Evolutionary conservation across 2,113 vertebrate species (phyloP).

Genomic region (Dinomys branickii): DNA sequence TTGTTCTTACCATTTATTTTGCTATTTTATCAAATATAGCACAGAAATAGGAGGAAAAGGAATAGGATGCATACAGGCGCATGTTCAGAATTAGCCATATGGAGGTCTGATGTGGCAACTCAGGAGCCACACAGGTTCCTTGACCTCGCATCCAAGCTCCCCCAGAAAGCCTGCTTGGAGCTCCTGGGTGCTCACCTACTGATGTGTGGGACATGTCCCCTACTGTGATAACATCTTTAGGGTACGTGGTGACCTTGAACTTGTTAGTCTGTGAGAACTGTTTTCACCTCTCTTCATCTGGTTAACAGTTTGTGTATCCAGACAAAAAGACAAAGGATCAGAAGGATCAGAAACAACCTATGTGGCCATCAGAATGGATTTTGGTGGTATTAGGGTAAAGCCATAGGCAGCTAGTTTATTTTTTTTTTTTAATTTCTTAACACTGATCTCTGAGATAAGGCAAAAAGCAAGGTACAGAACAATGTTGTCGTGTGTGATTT

Average conservation of each 20-base stretch:
- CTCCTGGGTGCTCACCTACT: neutral
- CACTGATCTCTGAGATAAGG: neutral
- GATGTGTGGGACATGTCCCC: neutral
- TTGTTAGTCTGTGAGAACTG: neutral
- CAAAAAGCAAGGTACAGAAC: neutral
- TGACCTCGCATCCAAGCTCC: neutral
- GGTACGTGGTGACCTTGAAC: neutral
- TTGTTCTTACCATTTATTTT: neutral
- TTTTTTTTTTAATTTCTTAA: neutral
- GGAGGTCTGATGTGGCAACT: neutral
- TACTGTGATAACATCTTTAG: neutral
- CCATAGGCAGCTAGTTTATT: neutral
- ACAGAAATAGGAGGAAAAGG: neutral
- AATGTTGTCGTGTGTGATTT: neutral
- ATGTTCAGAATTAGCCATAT: neutral
- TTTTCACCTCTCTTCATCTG: conserved; percentile 25
- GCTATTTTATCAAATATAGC: neutral
- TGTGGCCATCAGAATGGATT: neutral
- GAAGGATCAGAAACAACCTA: neutral
- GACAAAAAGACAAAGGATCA: neutral
- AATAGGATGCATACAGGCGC: neutral
- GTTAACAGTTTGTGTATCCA: neutral
- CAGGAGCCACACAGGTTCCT: neutral
- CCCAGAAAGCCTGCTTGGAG: neutral
- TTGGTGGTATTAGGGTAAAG: neutral